Conservation (phyloP, 2,888 invertebrate genomes). For the Protonemura montana region DNA sequence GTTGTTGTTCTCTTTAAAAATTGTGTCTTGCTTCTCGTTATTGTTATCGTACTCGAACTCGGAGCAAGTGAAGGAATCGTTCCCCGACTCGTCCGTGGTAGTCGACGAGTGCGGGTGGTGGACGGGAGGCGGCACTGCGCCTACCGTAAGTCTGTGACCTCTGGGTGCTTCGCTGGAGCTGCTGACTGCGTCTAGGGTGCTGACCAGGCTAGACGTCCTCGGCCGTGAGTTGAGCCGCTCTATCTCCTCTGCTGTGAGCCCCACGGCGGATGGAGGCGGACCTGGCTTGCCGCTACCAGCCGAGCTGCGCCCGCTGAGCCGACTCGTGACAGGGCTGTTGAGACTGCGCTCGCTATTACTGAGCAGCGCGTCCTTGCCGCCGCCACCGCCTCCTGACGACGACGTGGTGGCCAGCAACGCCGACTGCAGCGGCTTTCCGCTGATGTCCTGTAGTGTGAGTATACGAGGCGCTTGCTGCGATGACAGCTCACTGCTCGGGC, state of each 20-base stretch:
- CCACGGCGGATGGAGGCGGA: slow-evolving; percentile 65
- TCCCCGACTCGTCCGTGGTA: slow-evolving; percentile 90
- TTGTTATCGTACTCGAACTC: slow-evolving; percentile 97
- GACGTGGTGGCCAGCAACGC: slow-evolving; percentile 89
- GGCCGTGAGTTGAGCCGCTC: slow-evolving; percentile 88
- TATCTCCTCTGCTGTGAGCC: slow-evolving; percentile 91
- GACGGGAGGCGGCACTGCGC: slow-evolving; percentile 45
- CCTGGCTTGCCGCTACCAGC: slow-evolving; percentile 51
- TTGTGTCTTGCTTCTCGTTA: slow-evolving; percentile 69
- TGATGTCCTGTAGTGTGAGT: slow-evolving; percentile 91
- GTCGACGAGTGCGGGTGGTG: slow-evolving; percentile 75
- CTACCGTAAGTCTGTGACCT: slow-evolving; percentile 56
- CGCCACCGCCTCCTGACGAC: slow-evolving; percentile 76
- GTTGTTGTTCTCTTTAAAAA: slow-evolving; percentile 34
- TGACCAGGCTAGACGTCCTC: slow-evolving; percentile 88
- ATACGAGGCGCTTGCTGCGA: slow-evolving; percentile 89
- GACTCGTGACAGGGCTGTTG: slow-evolving; percentile 92
- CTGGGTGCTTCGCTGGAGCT: slow-evolving; percentile 83
- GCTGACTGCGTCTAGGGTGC: slow-evolving; percentile 92
- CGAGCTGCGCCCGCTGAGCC: slow-evolving; percentile 83
- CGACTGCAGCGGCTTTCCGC: slow-evolving; percentile 89
- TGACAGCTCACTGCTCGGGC: slow-evolving; percentile 91
- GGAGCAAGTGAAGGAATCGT: slow-evolving; percentile 97
- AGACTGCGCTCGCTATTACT: slow-evolving; percentile 91
- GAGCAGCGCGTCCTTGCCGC: slow-evolving; percentile 87